A percentile compares a stretch with the other conserved stretches of the same genome.
These are phyloP conservation scores for Folsomia manolachei DNA, from an alignment of 2,888 invertebrate species.

Conservation along the genomic window DNA sequence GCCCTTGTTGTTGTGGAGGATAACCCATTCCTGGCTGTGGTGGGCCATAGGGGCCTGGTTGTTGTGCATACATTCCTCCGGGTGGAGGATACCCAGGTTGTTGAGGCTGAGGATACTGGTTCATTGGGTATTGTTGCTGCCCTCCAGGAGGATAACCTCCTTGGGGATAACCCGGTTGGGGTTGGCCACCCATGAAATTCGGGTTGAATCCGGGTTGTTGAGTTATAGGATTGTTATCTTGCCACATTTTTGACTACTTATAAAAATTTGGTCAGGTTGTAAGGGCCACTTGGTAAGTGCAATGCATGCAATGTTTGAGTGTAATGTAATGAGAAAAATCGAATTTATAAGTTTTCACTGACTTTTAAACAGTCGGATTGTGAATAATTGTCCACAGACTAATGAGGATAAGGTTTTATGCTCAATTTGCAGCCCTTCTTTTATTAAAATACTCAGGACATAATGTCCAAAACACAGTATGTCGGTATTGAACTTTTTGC, in stretches of 20 bases:
- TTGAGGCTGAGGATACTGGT: neutral
- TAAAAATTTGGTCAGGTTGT: too few species aligned
- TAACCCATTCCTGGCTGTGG: neutral
- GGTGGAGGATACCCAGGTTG: neutral
- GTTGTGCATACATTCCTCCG: neutral
- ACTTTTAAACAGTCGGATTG: too few species aligned
- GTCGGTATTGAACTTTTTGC: too few species aligned
- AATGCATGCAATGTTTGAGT: too few species aligned
- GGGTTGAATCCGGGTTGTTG: neutral
- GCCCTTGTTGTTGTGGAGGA: neutral
- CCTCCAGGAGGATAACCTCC: conserved; percentile 3
- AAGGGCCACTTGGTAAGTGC: too few species aligned
- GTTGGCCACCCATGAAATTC: neutral
- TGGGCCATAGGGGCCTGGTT: neutral
- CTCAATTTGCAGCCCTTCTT: too few species aligned
- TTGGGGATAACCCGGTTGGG: neutral
- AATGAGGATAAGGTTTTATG: too few species aligned
- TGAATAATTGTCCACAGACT: too few species aligned
- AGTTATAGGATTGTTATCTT: neutral
- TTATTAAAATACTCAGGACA: too few species aligned
- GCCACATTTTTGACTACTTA: neutral
- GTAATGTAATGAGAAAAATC: too few species aligned
- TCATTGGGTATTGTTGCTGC: neutral
- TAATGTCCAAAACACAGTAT: too few species aligned
- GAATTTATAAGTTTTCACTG: too few species aligned